Conservation (phyloP, 2,113 vertebrate species). For the human (Homo sapiens) region GRCh38 chrX:114716001-114716500, state of each 20-base stretch:
- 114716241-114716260: background rate
- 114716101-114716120: background rate
- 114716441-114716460: background rate
- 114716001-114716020: background rate
- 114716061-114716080: background rate
- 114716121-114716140: background rate
- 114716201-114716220: background rate
- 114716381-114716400: background rate
- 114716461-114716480: background rate
- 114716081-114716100: background rate
- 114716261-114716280: background rate
- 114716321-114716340: background rate
- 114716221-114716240: background rate
- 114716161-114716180: background rate
- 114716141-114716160: background rate
- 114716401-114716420: background rate
- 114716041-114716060: background rate
- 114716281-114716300: background rate
- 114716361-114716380: background rate
- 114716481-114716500: background rate
- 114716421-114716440: slow-evolving; percentile 9
- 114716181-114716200: background rate
- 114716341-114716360: background rate
- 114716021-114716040: background rate
- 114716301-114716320: background rate